Base-by-base conservation (phyloP, 2,797 vertebrate species). In the Holocentrus rufus region DNA sequence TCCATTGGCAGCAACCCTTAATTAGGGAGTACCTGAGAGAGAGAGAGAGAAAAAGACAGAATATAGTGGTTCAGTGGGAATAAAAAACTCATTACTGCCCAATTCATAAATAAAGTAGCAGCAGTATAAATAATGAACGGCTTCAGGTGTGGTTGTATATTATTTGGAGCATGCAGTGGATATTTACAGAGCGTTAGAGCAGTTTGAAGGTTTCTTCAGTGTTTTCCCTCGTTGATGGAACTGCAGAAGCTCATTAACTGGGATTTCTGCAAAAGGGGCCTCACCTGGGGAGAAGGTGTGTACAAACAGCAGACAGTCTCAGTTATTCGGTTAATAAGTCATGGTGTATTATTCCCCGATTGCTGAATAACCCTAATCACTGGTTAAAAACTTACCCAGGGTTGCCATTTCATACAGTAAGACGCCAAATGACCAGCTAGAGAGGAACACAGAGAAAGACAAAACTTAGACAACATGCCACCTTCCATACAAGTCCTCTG, bases 351-450 rank as follows among this genome's bases (percentile, higher is more conserved):
- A 36, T 8, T 59, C 22, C 50, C 18, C 7, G 4, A 8, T n/a
- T 20, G n/a, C 1, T 22, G 7, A 18, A 9, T 50, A 50, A 42
- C 22, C 60, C 13, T 22, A 17, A 18, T 47, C 17, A 15, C 27
- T 27, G 42, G 4, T 23, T 44, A 31, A 25, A 57, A 27, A 89
- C 95, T 95, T 90, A 98, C 97, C 97, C 68, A 98, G 81, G 23
- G 96, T 95, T 74, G 95, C 92, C 95, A 99, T 97, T 93, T 99
- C 97, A 89, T 95, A 98, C 11, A 99, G 85, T 11, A 98, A 88
- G 77, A 98, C 91, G 36, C 97, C 97, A 92, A 99, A 96, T 14
- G 97, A 98, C 97, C 97, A 99, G 25, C 97, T 99, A 10, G n/a
- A 87, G 62, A 57, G 36, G 72, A 17, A 90, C 84, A 91, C 87